These are phyloP conservation scores for Nasonia vitripennis DNA, from an alignment of 1,140 invertebrate species.

Conservation along the genomic window DNA sequence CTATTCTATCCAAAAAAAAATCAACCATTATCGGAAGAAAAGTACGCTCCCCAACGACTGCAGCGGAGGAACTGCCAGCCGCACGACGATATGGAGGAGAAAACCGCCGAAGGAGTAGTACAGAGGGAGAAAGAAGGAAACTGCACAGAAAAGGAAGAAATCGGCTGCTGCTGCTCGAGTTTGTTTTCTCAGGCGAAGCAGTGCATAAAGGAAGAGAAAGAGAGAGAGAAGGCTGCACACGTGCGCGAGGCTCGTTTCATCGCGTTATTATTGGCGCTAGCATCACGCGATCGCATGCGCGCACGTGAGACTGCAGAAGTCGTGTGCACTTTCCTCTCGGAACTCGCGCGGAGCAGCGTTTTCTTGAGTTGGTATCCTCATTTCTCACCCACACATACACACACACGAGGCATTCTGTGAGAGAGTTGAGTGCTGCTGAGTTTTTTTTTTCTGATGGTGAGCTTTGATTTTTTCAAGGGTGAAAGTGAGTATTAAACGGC, in stretches of 20 bases:
- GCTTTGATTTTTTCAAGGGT: too few species aligned
- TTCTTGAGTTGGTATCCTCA: neutral
- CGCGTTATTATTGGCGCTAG: constrained; percentile 50
- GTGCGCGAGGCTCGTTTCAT: constrained; percentile 34
- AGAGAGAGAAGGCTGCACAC: neutral
- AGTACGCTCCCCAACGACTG: neutral
- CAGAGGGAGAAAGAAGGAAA: neutral
- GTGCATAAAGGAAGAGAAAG: constrained; percentile 4
- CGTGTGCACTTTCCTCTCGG: neutral
- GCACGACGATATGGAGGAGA: neutral
- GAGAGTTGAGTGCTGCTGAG: too few species aligned
- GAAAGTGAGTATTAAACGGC: too few species aligned
- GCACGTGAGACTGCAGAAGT: neutral
- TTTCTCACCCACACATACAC: neutral
- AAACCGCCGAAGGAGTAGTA: neutral
- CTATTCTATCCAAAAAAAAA: too few species aligned
- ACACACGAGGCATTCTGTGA: neutral
- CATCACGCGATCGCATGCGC: constrained; percentile 39
- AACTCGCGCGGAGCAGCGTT: neutral
- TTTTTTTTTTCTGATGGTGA: too few species aligned
- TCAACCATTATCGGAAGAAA: neutral
- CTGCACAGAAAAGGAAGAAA: constrained; percentile 22
- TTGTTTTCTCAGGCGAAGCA: constrained; percentile 48
- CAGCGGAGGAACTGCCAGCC: too few species aligned
- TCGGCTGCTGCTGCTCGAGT: constrained; percentile 21